Conservation (phyloP, 2,888 invertebrate species). For the Caenorhabditis doughertyi region DNA sequence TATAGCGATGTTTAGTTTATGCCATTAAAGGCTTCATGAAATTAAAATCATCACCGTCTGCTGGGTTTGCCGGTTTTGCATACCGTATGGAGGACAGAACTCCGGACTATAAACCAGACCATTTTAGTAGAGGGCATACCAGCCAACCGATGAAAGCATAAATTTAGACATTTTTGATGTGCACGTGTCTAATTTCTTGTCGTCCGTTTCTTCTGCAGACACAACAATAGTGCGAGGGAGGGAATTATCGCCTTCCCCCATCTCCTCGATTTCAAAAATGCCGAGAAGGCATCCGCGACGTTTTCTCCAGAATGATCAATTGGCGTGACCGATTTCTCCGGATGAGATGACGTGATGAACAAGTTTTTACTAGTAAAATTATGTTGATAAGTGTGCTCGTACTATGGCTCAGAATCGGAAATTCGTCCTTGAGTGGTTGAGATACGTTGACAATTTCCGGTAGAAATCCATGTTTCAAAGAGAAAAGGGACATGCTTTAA, state of each 20-base stretch:
- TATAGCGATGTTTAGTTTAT: too few species aligned
- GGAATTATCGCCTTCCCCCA: constrained; percentile 15
- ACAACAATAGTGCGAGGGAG: constrained; percentile 35
- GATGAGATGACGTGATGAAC: constrained; percentile 39
- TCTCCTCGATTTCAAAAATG: constrained; percentile 31
- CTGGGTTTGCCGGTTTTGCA: too few species aligned
- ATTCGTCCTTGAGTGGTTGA: background rate
- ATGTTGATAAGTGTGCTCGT: constrained; percentile 19
- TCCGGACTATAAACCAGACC: too few species aligned
- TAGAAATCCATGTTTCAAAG: background rate
- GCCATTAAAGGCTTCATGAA: too few species aligned
- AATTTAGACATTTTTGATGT: background rate
- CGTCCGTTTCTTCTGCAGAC: constrained; percentile 8
- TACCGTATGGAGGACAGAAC: too few species aligned
- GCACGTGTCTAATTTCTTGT: constrained; percentile 8
- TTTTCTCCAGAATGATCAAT: constrained; percentile 53
- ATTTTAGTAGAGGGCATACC: too few species aligned
- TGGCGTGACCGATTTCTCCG: constrained; percentile 36
- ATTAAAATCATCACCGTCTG: too few species aligned
- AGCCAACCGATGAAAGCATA: background rate
- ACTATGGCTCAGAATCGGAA: constrained; percentile 34
- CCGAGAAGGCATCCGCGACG: constrained; percentile 8
- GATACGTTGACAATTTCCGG: constrained; percentile 29
- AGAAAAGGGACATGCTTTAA: background rate
- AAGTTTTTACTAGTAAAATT: constrained; percentile 5